Base-by-base conservation (phyloP, 2,797 vertebrate species). In the Percopsis omiscomaycus region DNA sequence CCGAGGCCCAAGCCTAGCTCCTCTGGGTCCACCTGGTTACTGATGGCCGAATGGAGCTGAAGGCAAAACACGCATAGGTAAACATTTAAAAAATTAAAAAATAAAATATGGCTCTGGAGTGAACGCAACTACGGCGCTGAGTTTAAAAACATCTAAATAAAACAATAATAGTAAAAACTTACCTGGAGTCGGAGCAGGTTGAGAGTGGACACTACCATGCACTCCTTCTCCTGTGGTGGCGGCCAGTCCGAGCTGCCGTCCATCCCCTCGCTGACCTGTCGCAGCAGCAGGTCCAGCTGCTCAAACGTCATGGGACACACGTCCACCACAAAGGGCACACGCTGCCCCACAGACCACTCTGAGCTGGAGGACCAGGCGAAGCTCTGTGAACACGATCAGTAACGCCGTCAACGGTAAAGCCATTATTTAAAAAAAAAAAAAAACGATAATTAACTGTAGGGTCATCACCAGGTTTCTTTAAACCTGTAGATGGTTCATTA, bases 301-400 rank as follows among this genome's bases (percentile, higher is more conserved):
- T 98, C 97, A 75, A 99, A 99, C 0, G 96, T 97, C 94, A 95
- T 89, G 1, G 93, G 88, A 80, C 98, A 99, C 65, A 99, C 93
- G 52, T 99, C 98, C 66, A 99, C 98, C 80, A 99, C 97, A 57
- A 99, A 99, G 47, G 97, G 97, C 48, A 98, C 95, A 0, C 96
- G 94, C 73, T 96, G 94, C 47, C 97, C 97, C 46, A 98, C 94
- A 3, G 97, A 96, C 97, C 98, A 99, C 79, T 98, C 96, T 0
- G 97, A 99, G 86, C 96, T 94, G 0, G 98, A 98, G 0, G 97
- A 98, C 98, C 98, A 99, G 1, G 96, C 94, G 68, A 99, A 99
- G 79, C 97, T 99, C 98, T 99, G 52, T 0, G 71, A 59, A 73
- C 51, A 75, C 13, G 54, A 1, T 6, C 8, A 2, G 69, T 16